A percentile compares a stretch with the other conserved stretches of the same genome.
Conservation (phyloP, 2,113 vertebrate genomes). For the Pollachius pollachius region DNA sequence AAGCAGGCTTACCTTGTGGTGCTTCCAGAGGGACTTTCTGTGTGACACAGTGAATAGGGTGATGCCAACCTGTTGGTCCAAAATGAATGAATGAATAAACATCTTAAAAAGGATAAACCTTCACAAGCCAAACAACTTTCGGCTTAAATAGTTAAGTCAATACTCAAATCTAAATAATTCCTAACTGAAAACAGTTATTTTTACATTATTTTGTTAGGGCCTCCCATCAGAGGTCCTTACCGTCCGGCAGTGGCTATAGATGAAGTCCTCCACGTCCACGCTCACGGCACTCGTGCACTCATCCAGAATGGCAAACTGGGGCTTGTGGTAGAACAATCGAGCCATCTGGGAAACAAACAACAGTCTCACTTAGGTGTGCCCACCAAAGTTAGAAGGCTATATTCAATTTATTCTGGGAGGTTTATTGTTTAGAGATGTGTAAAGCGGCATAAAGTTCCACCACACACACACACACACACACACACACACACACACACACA, state of each 20-base stretch:
- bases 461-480: no score
- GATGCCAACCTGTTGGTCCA: conserved; percentile 85
- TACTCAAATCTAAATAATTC: no score
- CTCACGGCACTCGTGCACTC: conserved; percentile 99
- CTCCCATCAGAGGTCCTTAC: conserved; percentile 56
- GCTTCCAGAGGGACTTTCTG: conserved; percentile 97
- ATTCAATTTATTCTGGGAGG: not conserved
- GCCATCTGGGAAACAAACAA: conserved; percentile 82
- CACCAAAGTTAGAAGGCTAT: not conserved
- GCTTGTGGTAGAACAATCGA: conserved; percentile 96
- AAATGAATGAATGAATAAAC: conserved; percentile 15
- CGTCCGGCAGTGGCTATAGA: conserved; percentile 94
- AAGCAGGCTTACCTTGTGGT: conserved; percentile 80
- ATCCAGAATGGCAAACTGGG: conserved; percentile 97
- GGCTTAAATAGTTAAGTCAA: no score
- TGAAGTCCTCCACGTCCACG: conserved; percentile 95
- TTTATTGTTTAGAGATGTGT: not conserved
- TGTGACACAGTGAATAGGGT: conserved; percentile 96
- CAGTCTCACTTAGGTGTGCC: not conserved
- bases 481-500: no score
- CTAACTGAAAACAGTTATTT: no score
- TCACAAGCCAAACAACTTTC: no score
- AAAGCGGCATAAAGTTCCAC: no score
- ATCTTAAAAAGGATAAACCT: not conserved
- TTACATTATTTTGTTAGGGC: no score